Evolutionary conservation across 2,888 invertebrate species (phyloP).

Genomic region (Drosophila monieri): DNA sequence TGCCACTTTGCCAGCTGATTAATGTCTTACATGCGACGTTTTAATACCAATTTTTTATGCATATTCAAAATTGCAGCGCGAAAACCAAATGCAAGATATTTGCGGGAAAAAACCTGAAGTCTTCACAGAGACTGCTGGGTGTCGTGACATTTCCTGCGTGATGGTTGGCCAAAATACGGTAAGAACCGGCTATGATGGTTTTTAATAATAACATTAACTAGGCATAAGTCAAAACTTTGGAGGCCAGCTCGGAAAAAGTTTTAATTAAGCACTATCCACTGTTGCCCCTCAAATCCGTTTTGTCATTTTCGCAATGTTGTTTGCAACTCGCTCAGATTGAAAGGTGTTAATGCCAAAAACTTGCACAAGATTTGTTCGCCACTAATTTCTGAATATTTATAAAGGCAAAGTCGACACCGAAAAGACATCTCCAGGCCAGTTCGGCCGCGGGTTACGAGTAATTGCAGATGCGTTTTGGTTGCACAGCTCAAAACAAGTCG

Average conservation of each 20-base stretch:
- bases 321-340: constrained; percentile 63
- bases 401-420: constrained; percentile 69
- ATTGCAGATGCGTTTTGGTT: constrained; percentile 56
- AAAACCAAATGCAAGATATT: constrained; percentile 48
- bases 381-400: constrained; percentile 73
- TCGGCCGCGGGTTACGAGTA: constrained; percentile 47
- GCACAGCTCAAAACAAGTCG: constrained; percentile 48
- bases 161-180: constrained; percentile 3
- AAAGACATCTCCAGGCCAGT: constrained; percentile 54
- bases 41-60: constrained; percentile 80
- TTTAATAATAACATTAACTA: neutral
- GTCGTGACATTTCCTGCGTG: constrained; percentile 75
- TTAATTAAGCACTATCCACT: neutral
- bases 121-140: constrained; percentile 37
- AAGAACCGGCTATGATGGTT: neutral
- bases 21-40: constrained; percentile 79
- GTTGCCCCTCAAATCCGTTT: constrained; percentile 20
- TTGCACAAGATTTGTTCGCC: constrained; percentile 76
- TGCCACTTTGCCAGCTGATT: constrained; percentile 77
- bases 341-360: constrained; percentile 79
- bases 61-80: constrained; percentile 61
- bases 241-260: neutral
- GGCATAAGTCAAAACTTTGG: neutral
- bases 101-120: constrained; percentile 62
- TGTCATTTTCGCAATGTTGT: constrained; percentile 57